Conservation (phyloP, 2,797 vertebrate species). For the Meriones psammophilus region DNA sequence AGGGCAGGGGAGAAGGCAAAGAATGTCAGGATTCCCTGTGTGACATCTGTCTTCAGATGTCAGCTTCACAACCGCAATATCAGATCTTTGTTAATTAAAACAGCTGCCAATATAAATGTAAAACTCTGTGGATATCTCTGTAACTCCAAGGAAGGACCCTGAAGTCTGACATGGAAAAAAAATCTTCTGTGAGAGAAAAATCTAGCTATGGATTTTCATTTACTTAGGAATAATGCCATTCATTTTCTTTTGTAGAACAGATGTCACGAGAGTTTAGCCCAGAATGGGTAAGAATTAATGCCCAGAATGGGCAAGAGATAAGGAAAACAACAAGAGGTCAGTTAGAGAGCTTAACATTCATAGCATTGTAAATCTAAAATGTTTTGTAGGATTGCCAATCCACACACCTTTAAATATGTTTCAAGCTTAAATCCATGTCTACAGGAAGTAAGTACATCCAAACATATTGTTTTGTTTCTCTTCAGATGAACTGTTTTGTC, state of each 20-base stretch:
- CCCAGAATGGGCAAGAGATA: conserved; percentile 46
- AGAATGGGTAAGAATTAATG: conserved; percentile 59
- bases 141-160: not conserved
- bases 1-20: conserved; percentile 7
- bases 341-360: conserved; percentile 35
- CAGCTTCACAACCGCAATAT: conserved; percentile 48
- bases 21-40: conserved; percentile 31
- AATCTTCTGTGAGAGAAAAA: not conserved
- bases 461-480: not conserved
- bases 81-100: conserved; percentile 64
- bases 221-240: conserved; percentile 68
- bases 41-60: conserved; percentile 42
- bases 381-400: conserved; percentile 1
- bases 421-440: not conserved
- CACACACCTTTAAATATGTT: not conserved
- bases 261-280: conserved; percentile 26
- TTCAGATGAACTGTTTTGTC: not conserved
- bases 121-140: conserved; percentile 73
- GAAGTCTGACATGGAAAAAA: not conserved
- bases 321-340: conserved; percentile 58
- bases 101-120: conserved; percentile 61
- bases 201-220: not conserved
- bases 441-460: conserved; percentile 9
- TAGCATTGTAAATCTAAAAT: not conserved
- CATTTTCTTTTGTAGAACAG: conserved; percentile 59